phyloP scores from a whole-genome alignment of 2,797 vertebrate species.

The Alosa sapidissima region DNA sequence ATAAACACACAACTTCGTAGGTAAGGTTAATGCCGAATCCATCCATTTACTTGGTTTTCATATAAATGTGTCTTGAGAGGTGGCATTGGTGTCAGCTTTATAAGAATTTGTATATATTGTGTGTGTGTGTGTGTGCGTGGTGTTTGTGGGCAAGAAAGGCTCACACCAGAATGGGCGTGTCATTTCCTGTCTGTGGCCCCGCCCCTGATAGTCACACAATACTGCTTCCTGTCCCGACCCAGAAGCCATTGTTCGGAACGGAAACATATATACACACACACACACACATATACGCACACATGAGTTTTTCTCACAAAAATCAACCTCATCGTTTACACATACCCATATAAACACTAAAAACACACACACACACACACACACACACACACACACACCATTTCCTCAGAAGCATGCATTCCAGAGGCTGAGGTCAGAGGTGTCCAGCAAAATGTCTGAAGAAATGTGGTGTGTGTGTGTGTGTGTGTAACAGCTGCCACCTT shows the following conservation, averaged over 20 bases:
- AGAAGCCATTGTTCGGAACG: constrained; percentile 48
- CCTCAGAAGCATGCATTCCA: constrained; percentile 20
- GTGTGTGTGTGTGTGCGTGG: not conserved
- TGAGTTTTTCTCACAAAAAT: too few species aligned
- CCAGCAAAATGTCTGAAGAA: constrained; percentile 13
- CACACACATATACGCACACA: constrained; percentile 6
- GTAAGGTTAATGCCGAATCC: too few species aligned
- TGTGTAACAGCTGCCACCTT: constrained; percentile 8
- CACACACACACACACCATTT: not conserved
- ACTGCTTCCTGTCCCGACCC: constrained; percentile 38
- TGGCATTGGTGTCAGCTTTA: not conserved
- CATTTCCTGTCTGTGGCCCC: constrained; percentile 25
- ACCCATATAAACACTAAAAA: not conserved
- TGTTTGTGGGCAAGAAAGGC: not conserved
- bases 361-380: constrained; percentile 11
- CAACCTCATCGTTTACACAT: not conserved
- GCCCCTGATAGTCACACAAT: constrained; percentile 38
- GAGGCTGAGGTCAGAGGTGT: constrained; percentile 12
- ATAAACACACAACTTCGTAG: too few species aligned
- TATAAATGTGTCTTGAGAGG: not conserved
- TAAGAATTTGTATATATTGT: not conserved
- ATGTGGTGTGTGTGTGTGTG: not conserved
- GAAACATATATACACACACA: not conserved
- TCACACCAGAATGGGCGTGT: constrained; percentile 22
- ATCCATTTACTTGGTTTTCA: too few species aligned